phyloP scores from a whole-genome alignment of 2,888 invertebrate genomes.

The Zele albiditarsus region DNA sequence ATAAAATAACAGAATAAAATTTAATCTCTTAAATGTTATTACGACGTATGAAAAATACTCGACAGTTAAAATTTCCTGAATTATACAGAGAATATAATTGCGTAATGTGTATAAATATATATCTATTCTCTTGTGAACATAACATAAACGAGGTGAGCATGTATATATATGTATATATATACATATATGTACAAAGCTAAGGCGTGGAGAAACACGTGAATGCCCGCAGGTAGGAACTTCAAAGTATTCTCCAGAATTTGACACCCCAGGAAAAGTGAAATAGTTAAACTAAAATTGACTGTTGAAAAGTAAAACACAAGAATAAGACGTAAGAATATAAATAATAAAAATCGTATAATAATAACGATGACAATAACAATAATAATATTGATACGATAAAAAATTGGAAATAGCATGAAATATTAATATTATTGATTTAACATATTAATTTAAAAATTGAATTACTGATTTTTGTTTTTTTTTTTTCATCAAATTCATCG shows the following conservation, averaged over 20 bases:
- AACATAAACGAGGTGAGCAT: not conserved
- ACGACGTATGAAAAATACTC: too few relatives aligned
- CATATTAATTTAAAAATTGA: too few relatives aligned
- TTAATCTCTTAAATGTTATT: not conserved
- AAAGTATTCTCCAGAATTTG: constrained; percentile 22
- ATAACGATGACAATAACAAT: not conserved
- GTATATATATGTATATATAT: not conserved
- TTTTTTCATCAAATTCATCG: too few relatives aligned
- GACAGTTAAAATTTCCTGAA: too few relatives aligned
- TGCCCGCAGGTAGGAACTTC: constrained; percentile 20
- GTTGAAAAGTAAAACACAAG: not conserved
- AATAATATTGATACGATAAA: not conserved
- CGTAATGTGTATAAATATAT: constrained; percentile 14
- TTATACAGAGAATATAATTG: constrained; percentile 10
- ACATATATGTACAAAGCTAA: not conserved
- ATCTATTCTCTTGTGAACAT: constrained; percentile 12
- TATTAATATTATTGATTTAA: too few relatives aligned
- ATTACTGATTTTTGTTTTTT: too few relatives aligned
- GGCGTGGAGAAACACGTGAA: constrained; percentile 15
- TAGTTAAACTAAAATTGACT: constrained; percentile 28
- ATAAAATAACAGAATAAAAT: not conserved
- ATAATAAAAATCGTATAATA: not conserved
- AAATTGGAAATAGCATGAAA: too few relatives aligned
- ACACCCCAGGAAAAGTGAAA: constrained; percentile 20
- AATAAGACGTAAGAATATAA: not conserved